phyloP scores from a whole-genome alignment of 1,140 invertebrate species.

The Whitmania pigra region DNA sequence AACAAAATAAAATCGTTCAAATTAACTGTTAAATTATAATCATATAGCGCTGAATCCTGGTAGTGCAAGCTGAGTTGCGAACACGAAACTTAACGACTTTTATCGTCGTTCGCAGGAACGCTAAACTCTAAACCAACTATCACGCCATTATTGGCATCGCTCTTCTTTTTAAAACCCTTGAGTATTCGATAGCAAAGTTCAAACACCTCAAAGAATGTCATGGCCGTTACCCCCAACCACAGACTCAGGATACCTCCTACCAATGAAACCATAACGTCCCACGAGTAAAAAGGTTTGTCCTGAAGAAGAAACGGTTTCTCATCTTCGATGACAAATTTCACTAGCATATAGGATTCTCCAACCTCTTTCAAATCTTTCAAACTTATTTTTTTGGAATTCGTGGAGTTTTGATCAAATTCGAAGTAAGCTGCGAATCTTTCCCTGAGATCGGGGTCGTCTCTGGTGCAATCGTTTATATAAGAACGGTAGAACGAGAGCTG shows the following conservation, averaged over 20 bases:
- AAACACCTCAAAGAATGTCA: neutral
- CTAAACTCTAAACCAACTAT: too few relatives aligned
- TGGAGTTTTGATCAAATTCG: neutral
- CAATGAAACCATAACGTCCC: constrained; percentile 1
- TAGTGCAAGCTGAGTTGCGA: too few relatives aligned
- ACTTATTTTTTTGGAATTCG: neutral
- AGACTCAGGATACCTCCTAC: constrained; percentile 12
- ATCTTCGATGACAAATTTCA: neutral
- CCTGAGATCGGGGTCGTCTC: neutral
- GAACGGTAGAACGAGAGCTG: neutral
- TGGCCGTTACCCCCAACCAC: constrained; percentile 10
- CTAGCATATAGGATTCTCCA: neutral
- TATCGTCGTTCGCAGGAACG: too few relatives aligned
- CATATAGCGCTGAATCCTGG: too few relatives aligned
- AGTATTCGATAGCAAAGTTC: neutral
- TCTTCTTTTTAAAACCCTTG: too few relatives aligned
- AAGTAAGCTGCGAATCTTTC: neutral
- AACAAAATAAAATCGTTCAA: too few relatives aligned
- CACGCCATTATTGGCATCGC: too few relatives aligned
- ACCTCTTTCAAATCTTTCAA: neutral
- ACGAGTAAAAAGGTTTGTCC: neutral
- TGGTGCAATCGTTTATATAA: neutral
- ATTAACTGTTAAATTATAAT: too few relatives aligned
- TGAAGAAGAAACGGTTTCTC: neutral
- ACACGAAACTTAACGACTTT: too few relatives aligned